These are phyloP conservation scores for Pardalotus punctatus DNA, from an alignment of 2,113 vertebrate genomes.

Conservation along the genomic window DNA sequence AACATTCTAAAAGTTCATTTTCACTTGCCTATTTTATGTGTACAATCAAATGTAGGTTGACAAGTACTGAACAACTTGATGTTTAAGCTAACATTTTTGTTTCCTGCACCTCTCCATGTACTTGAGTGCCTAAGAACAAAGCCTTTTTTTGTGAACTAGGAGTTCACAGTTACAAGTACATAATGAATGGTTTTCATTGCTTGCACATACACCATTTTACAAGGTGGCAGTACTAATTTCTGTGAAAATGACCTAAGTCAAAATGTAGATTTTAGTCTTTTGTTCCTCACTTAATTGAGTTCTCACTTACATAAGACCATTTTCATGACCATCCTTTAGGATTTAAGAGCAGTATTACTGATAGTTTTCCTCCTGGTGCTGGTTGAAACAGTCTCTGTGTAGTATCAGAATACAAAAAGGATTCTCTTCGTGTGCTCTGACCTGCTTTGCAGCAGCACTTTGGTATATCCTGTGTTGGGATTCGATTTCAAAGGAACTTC, in stretches of 20 bases:
- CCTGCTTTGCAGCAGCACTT: neutral
- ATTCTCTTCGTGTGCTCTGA: neutral
- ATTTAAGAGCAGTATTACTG: neutral
- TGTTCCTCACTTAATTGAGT: accelerated
- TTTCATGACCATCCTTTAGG: neutral
- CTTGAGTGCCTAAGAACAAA: neutral
- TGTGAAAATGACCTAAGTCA: neutral
- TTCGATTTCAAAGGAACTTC: neutral
- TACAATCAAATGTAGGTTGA: neutral
- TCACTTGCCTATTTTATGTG: neutral
- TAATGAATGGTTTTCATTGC: neutral
- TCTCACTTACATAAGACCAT: neutral
- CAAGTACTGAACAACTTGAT: neutral
- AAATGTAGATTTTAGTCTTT: neutral
- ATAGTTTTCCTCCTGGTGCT: neutral
- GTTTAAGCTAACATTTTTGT: neutral
- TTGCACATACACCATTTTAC: neutral
- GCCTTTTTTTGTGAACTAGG: neutral
- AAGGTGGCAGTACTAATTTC: neutral
- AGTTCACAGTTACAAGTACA: neutral
- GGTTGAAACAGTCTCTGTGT: neutral
- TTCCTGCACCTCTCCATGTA: neutral
- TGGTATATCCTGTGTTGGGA: neutral
- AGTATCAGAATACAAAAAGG: neutral
- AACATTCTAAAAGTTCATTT: neutral